Conservation (phyloP, 2,797 vertebrate genomes). For the Luscinia luscinia region DNA sequence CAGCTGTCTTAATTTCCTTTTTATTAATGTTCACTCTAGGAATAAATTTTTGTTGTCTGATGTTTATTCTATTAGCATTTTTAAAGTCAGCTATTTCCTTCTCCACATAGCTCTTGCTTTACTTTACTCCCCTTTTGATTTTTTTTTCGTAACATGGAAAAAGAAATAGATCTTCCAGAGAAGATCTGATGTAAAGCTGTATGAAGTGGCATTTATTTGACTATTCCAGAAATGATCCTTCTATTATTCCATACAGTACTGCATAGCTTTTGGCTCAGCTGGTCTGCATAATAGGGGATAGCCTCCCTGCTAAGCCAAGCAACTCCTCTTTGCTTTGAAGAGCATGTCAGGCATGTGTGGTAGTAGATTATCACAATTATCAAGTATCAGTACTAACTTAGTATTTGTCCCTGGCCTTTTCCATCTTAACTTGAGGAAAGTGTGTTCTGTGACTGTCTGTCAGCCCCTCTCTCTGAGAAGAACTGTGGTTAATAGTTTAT, state of each 20-base stretch:
- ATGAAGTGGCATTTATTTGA: constrained; percentile 43
- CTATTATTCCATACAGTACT: constrained; percentile 60
- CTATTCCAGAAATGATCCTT: constrained; percentile 64
- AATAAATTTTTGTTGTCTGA: constrained; percentile 37
- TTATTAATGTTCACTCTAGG: constrained; percentile 67
- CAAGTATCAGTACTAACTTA: constrained; percentile 75
- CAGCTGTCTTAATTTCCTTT: constrained; percentile 76
- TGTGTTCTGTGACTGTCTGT: constrained; percentile 66
- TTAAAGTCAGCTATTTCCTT: neutral
- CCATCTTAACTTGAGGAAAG: constrained; percentile 63
- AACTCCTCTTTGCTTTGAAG: constrained; percentile 64
- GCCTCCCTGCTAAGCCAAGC: constrained; percentile 70
- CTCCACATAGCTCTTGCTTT: neutral
- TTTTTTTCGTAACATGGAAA: neutral
- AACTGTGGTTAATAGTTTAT: constrained; percentile 68
- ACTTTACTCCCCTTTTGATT: neutral
- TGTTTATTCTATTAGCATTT: constrained; percentile 31
- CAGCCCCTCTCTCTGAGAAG: constrained; percentile 24
- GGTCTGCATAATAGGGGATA: constrained; percentile 64
- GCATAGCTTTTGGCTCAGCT: constrained; percentile 66
- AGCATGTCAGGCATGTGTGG: constrained; percentile 67
- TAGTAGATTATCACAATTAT: constrained; percentile 77
- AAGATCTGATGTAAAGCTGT: neutral
- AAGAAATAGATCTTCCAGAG: neutral
- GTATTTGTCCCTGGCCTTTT: constrained; percentile 77